Percentiles rank a stretch among this genome's conserved stretches.
Evolutionary conservation across 2,113 vertebrate species (phyloP).

Genomic region (Salvator merianae): DNA sequence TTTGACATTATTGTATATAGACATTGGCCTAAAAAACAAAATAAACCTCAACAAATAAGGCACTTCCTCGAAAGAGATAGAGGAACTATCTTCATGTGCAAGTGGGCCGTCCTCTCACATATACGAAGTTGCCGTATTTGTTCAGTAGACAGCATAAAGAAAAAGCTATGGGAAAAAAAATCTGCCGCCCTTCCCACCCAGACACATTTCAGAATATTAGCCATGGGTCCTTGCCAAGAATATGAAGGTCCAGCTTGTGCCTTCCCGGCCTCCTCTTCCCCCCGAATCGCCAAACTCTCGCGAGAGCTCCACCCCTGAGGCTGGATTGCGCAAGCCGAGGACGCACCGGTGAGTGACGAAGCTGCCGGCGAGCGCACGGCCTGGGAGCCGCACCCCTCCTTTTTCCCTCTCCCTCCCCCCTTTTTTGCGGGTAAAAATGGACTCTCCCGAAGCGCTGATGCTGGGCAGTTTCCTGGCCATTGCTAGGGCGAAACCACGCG

Average conservation of each 20-base stretch:
- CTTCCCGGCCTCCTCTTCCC: background rate
- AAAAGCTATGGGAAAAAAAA: too few species aligned
- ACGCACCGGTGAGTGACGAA: background rate
- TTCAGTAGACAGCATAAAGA: too few species aligned
- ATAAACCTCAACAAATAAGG: too few species aligned
- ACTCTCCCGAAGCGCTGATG: background rate
- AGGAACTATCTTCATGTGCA: too few species aligned
- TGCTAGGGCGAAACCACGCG: background rate
- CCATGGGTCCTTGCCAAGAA: background rate
- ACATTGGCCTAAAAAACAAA: too few species aligned
- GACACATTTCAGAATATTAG: background rate
- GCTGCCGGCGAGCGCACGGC: slow-evolving; percentile 8
- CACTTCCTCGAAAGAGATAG: too few species aligned
- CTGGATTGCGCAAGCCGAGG: slow-evolving; percentile 42
- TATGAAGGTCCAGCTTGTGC: background rate
- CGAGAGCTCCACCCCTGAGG: slow-evolving; percentile 61
- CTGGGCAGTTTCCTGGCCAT: too few species aligned
- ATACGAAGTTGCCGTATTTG: too few species aligned
- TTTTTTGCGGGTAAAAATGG: background rate
- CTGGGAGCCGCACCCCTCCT: background rate
- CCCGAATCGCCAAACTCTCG: slow-evolving; percentile 33
- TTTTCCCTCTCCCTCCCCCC: background rate
- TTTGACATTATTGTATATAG: too few species aligned
- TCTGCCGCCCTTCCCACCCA: too few species aligned
- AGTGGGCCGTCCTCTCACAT: too few species aligned